Conservation (phyloP, 2,113 vertebrate genomes). For the Eulacestoma nigropectus region DNA sequence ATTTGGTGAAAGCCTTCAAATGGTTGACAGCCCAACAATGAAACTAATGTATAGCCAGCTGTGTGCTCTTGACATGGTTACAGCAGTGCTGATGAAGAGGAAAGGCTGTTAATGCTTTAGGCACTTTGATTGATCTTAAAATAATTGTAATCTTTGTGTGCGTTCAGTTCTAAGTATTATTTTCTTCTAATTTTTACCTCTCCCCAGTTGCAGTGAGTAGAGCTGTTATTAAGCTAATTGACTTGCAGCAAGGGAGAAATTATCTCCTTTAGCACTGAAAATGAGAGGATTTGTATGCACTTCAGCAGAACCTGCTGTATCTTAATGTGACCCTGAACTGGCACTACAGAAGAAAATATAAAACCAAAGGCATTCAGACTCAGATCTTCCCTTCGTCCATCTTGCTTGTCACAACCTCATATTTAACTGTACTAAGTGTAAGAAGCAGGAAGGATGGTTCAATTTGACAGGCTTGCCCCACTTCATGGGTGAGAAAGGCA, state of each 20-base stretch:
- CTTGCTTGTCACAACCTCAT: not conserved
- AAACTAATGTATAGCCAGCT: slow-evolving; percentile 2
- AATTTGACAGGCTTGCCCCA: not conserved
- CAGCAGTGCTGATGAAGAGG: not conserved
- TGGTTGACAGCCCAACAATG: slow-evolving; percentile 23
- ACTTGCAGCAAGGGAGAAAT: slow-evolving; percentile 48
- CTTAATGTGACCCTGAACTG: not conserved
- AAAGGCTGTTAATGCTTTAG: not conserved
- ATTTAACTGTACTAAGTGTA: not conserved
- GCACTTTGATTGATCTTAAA: slow-evolving; percentile 9
- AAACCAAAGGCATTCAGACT: not conserved
- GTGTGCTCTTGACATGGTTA: not conserved
- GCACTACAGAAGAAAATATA: not conserved
- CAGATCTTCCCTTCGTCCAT: not conserved
- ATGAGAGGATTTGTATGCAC: slow-evolving; percentile 4
- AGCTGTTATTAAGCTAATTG: slow-evolving; percentile 52
- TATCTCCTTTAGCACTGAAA: slow-evolving; percentile 32
- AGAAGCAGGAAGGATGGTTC: not conserved
- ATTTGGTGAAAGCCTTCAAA: not conserved
- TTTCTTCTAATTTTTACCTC: slow-evolving; percentile 51
- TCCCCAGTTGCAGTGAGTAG: slow-evolving; percentile 11
- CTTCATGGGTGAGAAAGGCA: not conserved
- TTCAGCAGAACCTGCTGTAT: slow-evolving; percentile 4
- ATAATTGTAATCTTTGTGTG: slow-evolving; percentile 20
- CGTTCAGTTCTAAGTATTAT: slow-evolving; percentile 40